Conservation (phyloP, 2,888 invertebrate genomes). For the Sarcophaga carnaria region DNA sequence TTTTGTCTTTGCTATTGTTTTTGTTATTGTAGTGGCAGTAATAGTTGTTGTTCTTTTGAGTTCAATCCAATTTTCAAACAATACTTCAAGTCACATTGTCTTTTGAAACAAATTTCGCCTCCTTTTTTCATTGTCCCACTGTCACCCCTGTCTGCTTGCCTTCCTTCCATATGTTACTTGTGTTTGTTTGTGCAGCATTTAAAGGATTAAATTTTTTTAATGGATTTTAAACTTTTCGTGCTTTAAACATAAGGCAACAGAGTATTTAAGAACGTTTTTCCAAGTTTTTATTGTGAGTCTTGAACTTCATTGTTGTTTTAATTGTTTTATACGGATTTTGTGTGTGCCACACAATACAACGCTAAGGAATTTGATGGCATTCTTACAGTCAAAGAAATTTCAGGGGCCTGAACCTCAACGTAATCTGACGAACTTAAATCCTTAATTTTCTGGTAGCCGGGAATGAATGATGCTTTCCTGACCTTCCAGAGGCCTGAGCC, state of each 20-base stretch:
- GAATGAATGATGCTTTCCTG: no score
- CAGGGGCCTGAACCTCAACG: no score
- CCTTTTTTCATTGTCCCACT: no score
- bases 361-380: no score
- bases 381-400: no score
- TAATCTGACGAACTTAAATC: no score
- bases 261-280: constrained; percentile 5
- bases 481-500: no score
- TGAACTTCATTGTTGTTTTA: constrained; percentile 59
- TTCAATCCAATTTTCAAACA: constrained; percentile 51
- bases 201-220: constrained; percentile 81
- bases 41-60: not conserved
- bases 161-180: constrained; percentile 25
- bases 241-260: constrained; percentile 23
- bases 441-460: no score
- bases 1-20: constrained; percentile 22
- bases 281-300: constrained; percentile 38
- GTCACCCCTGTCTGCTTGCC: not conserved
- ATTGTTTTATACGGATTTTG: constrained; percentile 51
- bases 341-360: not conserved
- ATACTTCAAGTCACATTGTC: constrained; percentile 55
- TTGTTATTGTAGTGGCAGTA: no score
- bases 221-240: constrained; percentile 75
- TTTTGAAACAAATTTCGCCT: not conserved
- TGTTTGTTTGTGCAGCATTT: constrained; percentile 61